Evolutionary conservation across 2,888 invertebrate species (phyloP).

Genomic region (Lampropteryx suffumata): DNA sequence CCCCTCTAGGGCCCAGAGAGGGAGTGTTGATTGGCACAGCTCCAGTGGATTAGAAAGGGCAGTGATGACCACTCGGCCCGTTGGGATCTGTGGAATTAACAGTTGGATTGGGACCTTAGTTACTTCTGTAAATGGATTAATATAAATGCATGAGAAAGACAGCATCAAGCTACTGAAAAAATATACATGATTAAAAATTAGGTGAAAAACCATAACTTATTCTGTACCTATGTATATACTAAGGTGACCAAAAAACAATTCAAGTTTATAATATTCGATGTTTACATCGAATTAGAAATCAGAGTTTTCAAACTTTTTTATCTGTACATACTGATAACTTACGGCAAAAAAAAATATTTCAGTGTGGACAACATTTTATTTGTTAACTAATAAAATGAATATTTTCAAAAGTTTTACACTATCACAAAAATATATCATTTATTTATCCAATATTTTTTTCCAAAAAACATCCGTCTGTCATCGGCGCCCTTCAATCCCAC

Average conservation of each 20-base stretch:
- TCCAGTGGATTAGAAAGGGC: slow-evolving; percentile 70
- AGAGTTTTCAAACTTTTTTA: too few species aligned
- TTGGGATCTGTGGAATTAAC: slow-evolving; percentile 70
- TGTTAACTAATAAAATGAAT: too few species aligned
- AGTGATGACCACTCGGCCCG: slow-evolving; percentile 68
- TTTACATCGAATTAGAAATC: too few species aligned
- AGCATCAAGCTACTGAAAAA: not conserved
- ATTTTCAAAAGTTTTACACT: too few species aligned
- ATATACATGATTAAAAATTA: too few species aligned
- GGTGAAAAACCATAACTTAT: too few species aligned
- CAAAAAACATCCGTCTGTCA: slow-evolving; percentile 54
- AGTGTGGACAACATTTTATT: too few species aligned
- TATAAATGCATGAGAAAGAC: slow-evolving; percentile 10
- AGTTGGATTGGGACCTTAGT: slow-evolving; percentile 36
- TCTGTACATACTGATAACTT: too few species aligned
- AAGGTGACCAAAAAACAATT: too few species aligned
- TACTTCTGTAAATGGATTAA: slow-evolving; percentile 24
- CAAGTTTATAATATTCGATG: too few species aligned
- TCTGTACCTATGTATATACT: too few species aligned
- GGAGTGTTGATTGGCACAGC: slow-evolving; percentile 77
- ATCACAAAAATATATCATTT: slow-evolving; percentile 18
- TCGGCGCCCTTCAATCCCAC: slow-evolving; percentile 59
- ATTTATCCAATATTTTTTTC: slow-evolving; percentile 36
- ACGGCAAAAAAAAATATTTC: too few species aligned
- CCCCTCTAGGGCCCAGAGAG: slow-evolving; percentile 48